phyloP scores from a whole-genome alignment of 2,888 invertebrate genomes.

The Temnothorax unifasciatus region DNA sequence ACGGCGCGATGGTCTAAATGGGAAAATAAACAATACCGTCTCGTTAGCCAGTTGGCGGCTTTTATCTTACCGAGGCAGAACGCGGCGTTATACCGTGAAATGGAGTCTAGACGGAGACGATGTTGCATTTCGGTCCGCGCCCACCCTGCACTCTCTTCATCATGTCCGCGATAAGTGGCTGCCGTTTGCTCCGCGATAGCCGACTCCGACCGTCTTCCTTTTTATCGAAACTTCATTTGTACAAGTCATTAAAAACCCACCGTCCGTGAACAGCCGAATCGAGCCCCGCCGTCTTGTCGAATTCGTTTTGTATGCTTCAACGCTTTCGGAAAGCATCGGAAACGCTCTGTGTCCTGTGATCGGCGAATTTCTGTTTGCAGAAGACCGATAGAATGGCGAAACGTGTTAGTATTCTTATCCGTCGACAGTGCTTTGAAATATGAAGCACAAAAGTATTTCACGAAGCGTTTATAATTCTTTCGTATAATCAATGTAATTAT shows the following conservation, averaged over 20 bases:
- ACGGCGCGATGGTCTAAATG: constrained; percentile 73
- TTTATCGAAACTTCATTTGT: constrained; percentile 80
- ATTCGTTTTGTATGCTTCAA: constrained; percentile 59
- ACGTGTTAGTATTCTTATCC: not conserved
- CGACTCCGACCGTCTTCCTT: constrained; percentile 69
- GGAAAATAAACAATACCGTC: constrained; percentile 83
- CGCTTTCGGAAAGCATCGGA: constrained; percentile 34
- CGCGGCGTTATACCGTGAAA: constrained; percentile 83
- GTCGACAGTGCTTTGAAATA: not conserved
- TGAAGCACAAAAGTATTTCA: not conserved
- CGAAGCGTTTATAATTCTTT: not conserved
- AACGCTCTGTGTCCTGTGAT: constrained; percentile 36
- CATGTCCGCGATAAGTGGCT: constrained; percentile 78
- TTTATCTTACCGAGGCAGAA: constrained; percentile 78
- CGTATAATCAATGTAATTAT: not conserved
- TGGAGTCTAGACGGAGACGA: constrained; percentile 80
- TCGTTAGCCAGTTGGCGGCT: constrained; percentile 80
- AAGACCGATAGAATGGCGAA: constrained; percentile 18
- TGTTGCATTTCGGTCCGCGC: constrained; percentile 77
- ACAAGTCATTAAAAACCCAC: constrained; percentile 76
- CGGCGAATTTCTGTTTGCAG: constrained; percentile 55
- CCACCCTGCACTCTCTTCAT: constrained; percentile 68
- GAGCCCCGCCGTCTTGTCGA: constrained; percentile 48
- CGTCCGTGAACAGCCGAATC: constrained; percentile 62
- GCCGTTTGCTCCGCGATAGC: constrained; percentile 73